phyloP scores from a whole-genome alignment of 1,140 invertebrate genomes.

The Diorhabda sublineata region DNA sequence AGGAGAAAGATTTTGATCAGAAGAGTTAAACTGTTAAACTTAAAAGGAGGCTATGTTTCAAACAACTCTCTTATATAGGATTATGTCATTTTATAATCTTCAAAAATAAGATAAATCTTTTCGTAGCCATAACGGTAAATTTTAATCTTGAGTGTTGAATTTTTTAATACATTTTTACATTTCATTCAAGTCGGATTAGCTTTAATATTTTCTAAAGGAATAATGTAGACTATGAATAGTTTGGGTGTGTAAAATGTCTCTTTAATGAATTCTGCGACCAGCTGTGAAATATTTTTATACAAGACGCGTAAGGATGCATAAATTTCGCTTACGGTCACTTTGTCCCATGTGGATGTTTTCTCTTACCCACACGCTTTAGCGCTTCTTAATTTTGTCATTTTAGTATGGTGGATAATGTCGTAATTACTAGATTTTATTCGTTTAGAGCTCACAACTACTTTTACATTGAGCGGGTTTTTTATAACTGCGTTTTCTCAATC shows the following conservation, averaged over 20 bases:
- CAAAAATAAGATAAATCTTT: too few relatives aligned
- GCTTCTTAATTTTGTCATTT: neutral
- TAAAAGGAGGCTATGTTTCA: too few relatives aligned
- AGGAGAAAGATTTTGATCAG: too few relatives aligned
- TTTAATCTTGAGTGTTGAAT: neutral
- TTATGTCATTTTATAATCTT: too few relatives aligned
- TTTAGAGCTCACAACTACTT: too few relatives aligned
- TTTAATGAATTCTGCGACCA: conserved; percentile 38
- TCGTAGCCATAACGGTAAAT: too few relatives aligned
- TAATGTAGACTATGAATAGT: conserved; percentile 31
- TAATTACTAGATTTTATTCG: neutral
- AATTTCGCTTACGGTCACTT: conserved; percentile 21
- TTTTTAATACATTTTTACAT: neutral
- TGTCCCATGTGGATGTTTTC: conserved; percentile 1
- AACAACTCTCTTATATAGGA: too few relatives aligned
- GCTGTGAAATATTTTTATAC: conserved; percentile 36
- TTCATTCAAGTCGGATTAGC: conserved; percentile 20
- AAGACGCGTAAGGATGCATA: conserved; percentile 31
- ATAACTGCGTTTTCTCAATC: too few relatives aligned
- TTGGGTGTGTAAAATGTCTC: conserved; percentile 36
- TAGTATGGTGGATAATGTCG: neutral
- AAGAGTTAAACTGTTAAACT: too few relatives aligned
- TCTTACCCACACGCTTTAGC: neutral
- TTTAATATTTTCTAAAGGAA: conserved; percentile 29
- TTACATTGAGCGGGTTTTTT: too few relatives aligned